Evolutionary conservation across 2,888 invertebrate species (phyloP).

Genomic region (Stenchaetothrips biformis): DNA sequence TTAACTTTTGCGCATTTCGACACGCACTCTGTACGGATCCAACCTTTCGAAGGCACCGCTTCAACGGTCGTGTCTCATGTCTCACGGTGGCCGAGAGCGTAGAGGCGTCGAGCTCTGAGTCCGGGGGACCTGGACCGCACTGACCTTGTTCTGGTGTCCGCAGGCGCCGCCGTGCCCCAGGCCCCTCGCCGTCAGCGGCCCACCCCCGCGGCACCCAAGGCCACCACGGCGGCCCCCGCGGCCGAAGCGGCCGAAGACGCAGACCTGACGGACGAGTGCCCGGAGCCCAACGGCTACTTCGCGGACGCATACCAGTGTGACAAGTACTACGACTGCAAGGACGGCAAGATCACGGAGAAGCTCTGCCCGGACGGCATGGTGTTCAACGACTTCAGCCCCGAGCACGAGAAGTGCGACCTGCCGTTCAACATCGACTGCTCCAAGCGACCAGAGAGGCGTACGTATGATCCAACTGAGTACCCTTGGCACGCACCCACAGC

Average conservation of each 20-base stretch:
- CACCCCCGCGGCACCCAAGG: slow-evolving; percentile 32
- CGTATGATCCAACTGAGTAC: slow-evolving; percentile 49
- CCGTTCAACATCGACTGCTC: slow-evolving; percentile 82
- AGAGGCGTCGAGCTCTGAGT: too few relatives aligned
- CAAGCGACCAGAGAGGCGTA: slow-evolving; percentile 71
- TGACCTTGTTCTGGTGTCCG: not conserved
- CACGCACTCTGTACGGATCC: too few relatives aligned
- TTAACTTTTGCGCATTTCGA: too few relatives aligned
- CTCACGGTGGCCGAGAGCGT: too few relatives aligned
- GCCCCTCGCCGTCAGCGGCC: slow-evolving; percentile 40
- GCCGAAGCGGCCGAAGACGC: slow-evolving; percentile 34
- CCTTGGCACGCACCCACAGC: not conserved
- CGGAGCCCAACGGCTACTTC: slow-evolving; percentile 76
- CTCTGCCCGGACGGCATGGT: slow-evolving; percentile 85
- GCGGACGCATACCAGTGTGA: slow-evolving; percentile 83
- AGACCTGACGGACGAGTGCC: slow-evolving; percentile 60
- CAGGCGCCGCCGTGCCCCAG: not conserved
- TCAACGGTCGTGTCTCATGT: too few relatives aligned
- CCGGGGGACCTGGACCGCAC: too few relatives aligned
- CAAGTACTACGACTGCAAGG: slow-evolving; percentile 76
- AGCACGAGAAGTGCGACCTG: slow-evolving; percentile 80
- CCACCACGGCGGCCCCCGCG: slow-evolving; percentile 38
- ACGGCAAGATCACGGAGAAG: slow-evolving; percentile 68
- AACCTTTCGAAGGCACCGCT: too few relatives aligned
- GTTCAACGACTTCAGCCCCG: slow-evolving; percentile 77